Evolutionary conservation across 2,888 invertebrate species (phyloP), one percentile per base, ranked within the genome.

Genomic region (Latrodectus elegans): DNA sequence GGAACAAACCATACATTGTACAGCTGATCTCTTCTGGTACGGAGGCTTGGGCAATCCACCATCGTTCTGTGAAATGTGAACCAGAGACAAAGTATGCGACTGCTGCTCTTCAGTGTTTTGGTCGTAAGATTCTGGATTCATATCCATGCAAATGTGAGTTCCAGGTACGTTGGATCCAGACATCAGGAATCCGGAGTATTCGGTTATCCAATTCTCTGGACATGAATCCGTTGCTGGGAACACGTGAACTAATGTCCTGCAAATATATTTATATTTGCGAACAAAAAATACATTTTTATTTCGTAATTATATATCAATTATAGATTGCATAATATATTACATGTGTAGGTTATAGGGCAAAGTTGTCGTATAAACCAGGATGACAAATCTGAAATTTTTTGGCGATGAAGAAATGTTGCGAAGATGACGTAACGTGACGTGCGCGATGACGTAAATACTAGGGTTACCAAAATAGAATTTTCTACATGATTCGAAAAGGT

Each of bases 151-250:
- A 11, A 86, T 52, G 53, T 89, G 53, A 8, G 9, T 60, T 9
- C 75, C 84, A 8, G 84, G 85, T 22, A 84, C 65, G n/a, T 84
- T 84, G 1, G 82, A 74, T n/a, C 86, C 84, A 6, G 83, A 55
- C 83, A 86, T 86, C 60, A 89, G 12, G 73, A 79, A 89, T 26
- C 89, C 89, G 0, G 82, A 79, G 72, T 89, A 89, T 64, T 89
- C 86, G 10, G 70, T 15, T 12, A 89, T 75, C 82, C 82, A 89
- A 9, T 80, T 64, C 11, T 85, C 82, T 1, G 89, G 89, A 53
- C 89, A 89, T 65, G 53, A 65, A 17, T 78, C 73, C 4, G 14
- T 17, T 12, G 81, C 88, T 1, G 84, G 80, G 22, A 88, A 84
- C 1, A 75, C 70, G 38, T 77, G 76, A 15, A 84, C 67, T 0